Percentiles rank a stretch among this genome's conserved stretches.
Evolutionary conservation across 2,113 vertebrate genomes (phyloP).

Genomic region (Baryphthengus martii): DNA sequence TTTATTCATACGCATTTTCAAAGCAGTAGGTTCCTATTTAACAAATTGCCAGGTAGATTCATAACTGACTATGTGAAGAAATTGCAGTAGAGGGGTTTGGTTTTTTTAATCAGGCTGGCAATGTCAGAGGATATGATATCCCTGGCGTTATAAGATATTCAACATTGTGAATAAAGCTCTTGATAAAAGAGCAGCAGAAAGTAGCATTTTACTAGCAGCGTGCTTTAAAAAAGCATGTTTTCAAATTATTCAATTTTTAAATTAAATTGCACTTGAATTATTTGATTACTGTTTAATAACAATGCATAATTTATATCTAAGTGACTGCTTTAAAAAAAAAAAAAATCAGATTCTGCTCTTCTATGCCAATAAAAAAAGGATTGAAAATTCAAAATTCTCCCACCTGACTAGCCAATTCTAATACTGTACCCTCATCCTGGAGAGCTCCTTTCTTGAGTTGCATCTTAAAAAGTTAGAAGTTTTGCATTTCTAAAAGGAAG

Average conservation of each 20-base stretch:
- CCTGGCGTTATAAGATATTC: slow-evolving; percentile 31
- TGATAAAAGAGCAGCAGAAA: slow-evolving; percentile 38
- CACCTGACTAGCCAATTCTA: background rate
- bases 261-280: background rate
- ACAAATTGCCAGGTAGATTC: background rate
- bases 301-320: background rate
- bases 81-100: background rate
- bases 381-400: background rate
- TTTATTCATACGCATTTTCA: slow-evolving; percentile 8
- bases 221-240: background rate
- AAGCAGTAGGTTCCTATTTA: background rate
- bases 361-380: background rate
- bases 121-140: slow-evolving; percentile 12
- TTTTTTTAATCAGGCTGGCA: background rate
- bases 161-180: slow-evolving; percentile 1
- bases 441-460: background rate
- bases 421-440: background rate
- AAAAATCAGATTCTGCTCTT: background rate
- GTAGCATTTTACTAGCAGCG: background rate
- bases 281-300: slow-evolving; percentile 31
- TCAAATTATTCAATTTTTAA: slow-evolving; percentile 16
- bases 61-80: background rate
- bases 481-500: background rate
- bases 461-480: background rate
- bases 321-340: background rate